phyloP scores from a whole-genome alignment of 2,113 vertebrate genomes.

The Symphodus melops region DNA sequence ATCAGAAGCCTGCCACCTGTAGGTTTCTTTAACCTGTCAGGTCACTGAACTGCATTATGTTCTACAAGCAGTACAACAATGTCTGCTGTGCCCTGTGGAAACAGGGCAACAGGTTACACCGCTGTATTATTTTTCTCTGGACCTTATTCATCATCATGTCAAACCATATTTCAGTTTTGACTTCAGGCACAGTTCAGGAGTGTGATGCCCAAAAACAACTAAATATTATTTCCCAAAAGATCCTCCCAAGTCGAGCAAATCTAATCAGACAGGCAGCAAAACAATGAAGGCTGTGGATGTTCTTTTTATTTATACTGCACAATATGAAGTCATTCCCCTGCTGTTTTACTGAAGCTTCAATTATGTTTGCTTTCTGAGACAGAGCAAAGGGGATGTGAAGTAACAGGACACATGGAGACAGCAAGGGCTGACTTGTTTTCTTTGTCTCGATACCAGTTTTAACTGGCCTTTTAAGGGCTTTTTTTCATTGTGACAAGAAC shows the following conservation, averaged over 20 bases:
- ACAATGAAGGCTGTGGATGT: not conserved
- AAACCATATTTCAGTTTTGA: constrained; percentile 17
- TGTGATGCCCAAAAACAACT: not conserved
- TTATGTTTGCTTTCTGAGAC: not conserved
- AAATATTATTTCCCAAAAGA: constrained; percentile 27
- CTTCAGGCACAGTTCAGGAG: not conserved
- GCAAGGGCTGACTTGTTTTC: not conserved
- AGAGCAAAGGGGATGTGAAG: too few species aligned
- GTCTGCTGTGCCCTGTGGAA: not conserved
- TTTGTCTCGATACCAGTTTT: not conserved
- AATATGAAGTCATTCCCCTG: not conserved
- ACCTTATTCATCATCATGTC: constrained; percentile 28
- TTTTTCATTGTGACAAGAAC: not conserved
- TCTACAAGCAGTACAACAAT: not conserved
- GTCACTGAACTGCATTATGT: not conserved
- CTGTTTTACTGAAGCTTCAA: not conserved
- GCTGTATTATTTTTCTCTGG: not conserved
- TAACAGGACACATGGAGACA: not conserved
- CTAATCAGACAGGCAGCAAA: constrained; percentile 17
- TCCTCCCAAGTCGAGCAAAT: constrained; percentile 15
- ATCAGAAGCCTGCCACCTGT: not conserved
- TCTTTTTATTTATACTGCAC: not conserved
- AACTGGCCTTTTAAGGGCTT: not conserved
- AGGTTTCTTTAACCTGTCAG: constrained; percentile 1
- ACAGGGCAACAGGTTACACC: not conserved